phyloP scores from a whole-genome alignment of 2,888 invertebrate genomes.

The Dexiosoma caninum region DNA sequence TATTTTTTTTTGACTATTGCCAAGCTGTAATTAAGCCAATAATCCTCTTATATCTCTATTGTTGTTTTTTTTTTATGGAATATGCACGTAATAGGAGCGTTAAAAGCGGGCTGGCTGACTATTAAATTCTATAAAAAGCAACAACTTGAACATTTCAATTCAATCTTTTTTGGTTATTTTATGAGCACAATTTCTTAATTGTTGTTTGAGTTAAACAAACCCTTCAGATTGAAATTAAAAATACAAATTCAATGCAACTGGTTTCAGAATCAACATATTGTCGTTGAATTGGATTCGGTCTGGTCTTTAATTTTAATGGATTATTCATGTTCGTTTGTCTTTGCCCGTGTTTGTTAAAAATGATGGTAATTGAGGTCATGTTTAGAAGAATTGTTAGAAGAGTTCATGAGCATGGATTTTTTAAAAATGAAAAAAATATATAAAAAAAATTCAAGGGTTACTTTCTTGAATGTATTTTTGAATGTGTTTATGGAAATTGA shows the following conservation, averaged over 20 bases:
- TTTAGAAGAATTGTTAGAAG: constrained; percentile 31
- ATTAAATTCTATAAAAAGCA: constrained; percentile 6
- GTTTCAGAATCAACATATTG: constrained; percentile 14
- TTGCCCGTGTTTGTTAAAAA: background rate
- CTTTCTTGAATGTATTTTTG: background rate
- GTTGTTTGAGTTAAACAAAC: constrained; percentile 14
- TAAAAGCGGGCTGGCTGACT: background rate
- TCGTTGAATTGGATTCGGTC: background rate
- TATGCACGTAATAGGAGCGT: constrained; percentile 24
- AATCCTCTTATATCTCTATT: constrained; percentile 16
- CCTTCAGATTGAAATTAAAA: constrained; percentile 26
- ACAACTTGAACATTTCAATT: background rate
- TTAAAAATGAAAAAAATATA: background rate
- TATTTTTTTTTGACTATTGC: constrained; percentile 9
- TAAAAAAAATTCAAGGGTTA: constrained; percentile 25
- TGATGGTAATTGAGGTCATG: constrained; percentile 51
- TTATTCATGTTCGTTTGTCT: constrained; percentile 10
- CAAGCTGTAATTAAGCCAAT: constrained; percentile 23
- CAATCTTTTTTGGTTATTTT: constrained; percentile 22
- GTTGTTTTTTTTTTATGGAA: constrained; percentile 32
- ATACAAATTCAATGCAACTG: constrained; percentile 4
- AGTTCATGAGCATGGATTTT: background rate
- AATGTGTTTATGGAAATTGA: constrained; percentile 8
- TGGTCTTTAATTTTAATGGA: constrained; percentile 39
- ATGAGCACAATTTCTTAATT: constrained; percentile 19